Evolutionary conservation across 2,113 vertebrate species (phyloP), one percentile per base, ranked within the genome.

Genomic region (Cyanistes caeruleus): DNA sequence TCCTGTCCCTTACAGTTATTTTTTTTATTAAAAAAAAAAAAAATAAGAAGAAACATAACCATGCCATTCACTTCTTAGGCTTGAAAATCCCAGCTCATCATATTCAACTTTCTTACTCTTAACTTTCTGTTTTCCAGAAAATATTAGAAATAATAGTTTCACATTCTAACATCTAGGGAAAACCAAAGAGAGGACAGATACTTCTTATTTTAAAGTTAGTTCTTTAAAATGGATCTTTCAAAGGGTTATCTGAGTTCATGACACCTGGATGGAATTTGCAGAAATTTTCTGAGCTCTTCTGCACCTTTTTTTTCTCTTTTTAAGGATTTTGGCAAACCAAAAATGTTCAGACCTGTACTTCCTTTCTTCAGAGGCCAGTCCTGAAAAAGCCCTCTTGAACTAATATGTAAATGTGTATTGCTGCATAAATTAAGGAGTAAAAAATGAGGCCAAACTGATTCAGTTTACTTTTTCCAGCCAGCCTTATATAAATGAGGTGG

Each of bases 381-480:
- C 63, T 94, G 56, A 92, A 89, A 79, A 92, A 96, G 35, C 39
- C 43, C 24, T 93, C 94, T 93, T 88, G 70, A 90, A 56, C 65
- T 72, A 84, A 92, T 94, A 91, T 93, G 75, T 59, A 87, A 92
- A 89, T 79, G 55, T 73, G 68, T 52, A 89, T 95, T 93, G 9
- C 83, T 90, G 60, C 63, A 84, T 92, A 94, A 95, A 94, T 87
- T 77, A 94, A 76, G 82, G 68, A 72, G 67, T 59, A 79, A 84
- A 86, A 96, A 91, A 92, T 1, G 17, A 90, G 74, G 80, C 39
- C 70, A 85, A 63, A 78, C 33, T 80, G n/a, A 78, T 86, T 49
- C 72, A 91, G 86, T 81, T 93, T 93, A 64, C 52, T 87, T 96
- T 89, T 92, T 94, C 87, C 77, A 92, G 58, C 25, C 80, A 96